Evolutionary conservation across 2,888 invertebrate genomes (phyloP), one percentile per base, ranked within the genome.

Genomic region (Amaurobius ferox): DNA sequence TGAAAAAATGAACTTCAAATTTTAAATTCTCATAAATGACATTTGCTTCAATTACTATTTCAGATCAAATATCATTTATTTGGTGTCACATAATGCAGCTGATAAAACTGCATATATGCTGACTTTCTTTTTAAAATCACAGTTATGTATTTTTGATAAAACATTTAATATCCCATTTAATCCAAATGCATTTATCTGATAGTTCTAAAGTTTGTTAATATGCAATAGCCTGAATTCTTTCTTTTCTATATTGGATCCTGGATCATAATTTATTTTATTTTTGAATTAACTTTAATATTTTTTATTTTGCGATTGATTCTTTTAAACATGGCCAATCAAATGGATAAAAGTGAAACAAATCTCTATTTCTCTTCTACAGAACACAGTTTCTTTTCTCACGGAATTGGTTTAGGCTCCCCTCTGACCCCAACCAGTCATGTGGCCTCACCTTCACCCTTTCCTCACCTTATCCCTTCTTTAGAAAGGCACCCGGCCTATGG

Each of bases 401-500:
- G 87, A 73, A 78, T 83, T 76, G 87, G 83, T 83, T 79, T 86
- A 77, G 76, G 80, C 73, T 77, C 88, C 80, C 80, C 88, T 86
- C 73, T 88, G 76, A 85, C 88, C 70, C 85, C 86, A 39, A 86
- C 74, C 48, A 86, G 90, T 89, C 72, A 88, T 88, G 48, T 88
- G 89, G 74, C 89, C 89, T 32, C 88, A 94, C 23, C 93, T 95
- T 7, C 95, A 95, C 91, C 93, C 95, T 85, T 94, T 95, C 88
- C 95, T 95, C 88, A 94, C 95, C 23, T 95, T 94, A 16, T 92
- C 95, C 86, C 93, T 95, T 68, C 92, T 95, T 70, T 87, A 81
- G 87, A 87, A 26, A 61, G 83, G n/a, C 87, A 87, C 62, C 83
- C 87, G 48, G 70, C 64, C 40, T 81, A 68, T 71, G 39, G 48